Conservation (phyloP, 2,113 vertebrate genomes). For the Sprattus sprattus region DNA sequence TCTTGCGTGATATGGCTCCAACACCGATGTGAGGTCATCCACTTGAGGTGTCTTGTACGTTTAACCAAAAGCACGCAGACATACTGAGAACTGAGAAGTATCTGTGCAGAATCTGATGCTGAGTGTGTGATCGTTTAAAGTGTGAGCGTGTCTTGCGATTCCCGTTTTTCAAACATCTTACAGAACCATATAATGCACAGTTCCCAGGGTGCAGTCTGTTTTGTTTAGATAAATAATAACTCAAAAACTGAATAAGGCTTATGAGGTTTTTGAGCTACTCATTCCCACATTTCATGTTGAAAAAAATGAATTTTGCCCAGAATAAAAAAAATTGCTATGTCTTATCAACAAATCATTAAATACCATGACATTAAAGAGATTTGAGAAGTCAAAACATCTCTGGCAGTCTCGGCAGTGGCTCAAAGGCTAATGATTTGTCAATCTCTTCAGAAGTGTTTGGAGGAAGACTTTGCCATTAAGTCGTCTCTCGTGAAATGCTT, state of each 20-base stretch:
- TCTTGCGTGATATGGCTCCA: neutral
- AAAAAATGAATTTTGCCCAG: neutral
- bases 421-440: neutral
- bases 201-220: neutral
- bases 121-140: neutral
- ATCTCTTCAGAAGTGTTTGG: neutral
- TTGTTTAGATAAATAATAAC: slow-evolving; percentile 9
- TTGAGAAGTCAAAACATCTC: neutral
- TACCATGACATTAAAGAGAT: neutral
- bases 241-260: neutral
- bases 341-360: slow-evolving; percentile 17
- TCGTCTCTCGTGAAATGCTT: neutral
- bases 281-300: too few species aligned
- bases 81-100: neutral
- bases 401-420: neutral
- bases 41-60: neutral
- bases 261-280: neutral
- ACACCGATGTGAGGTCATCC: neutral
- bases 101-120: too few species aligned
- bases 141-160: neutral
- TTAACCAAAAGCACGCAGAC: neutral
- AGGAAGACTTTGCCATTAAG: neutral
- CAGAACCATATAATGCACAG: neutral
- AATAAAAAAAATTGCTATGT: neutral
- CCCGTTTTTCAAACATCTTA: neutral